Conservation (phyloP, 2,888 invertebrate species). For the Cerastis leucographa region DNA sequence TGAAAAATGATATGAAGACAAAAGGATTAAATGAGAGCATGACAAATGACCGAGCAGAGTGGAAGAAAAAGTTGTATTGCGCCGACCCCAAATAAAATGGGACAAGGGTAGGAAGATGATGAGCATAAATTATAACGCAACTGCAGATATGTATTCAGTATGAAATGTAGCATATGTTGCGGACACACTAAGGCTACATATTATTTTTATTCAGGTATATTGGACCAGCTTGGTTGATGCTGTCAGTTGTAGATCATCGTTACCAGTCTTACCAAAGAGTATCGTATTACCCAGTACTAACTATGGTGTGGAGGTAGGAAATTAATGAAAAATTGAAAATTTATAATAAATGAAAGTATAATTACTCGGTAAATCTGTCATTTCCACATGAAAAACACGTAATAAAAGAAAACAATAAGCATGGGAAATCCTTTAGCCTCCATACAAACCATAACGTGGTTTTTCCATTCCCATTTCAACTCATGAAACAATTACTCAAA, state of each 20-base stretch:
- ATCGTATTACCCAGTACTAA: neutral
- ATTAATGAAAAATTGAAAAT: neutral
- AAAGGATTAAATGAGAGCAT: no score
- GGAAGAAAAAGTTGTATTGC: no score
- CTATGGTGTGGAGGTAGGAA: neutral
- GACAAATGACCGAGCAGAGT: no score
- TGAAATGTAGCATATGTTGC: neutral
- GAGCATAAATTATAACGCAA: no score
- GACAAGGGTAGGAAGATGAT: no score
- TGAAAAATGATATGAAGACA: no score
- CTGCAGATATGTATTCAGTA: neutral
- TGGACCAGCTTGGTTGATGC: neutral
- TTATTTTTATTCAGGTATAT: neutral
- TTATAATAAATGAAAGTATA: neutral
- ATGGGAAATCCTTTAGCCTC: slow-evolving; percentile 10
- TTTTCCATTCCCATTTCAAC: slow-evolving; percentile 28
- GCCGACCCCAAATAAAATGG: no score
- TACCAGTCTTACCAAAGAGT: neutral
- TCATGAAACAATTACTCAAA: slow-evolving; percentile 68
- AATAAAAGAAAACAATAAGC: slow-evolving; percentile 3
- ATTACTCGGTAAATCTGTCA: neutral
- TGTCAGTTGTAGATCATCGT: neutral
- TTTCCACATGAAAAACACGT: slow-evolving; percentile 17
- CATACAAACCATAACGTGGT: neutral
- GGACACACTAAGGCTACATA: neutral